A percentile compares a stretch with the other conserved stretches of the same genome.
Conservation (phyloP, 2,888 invertebrate genomes). For the Apamea crenata region DNA sequence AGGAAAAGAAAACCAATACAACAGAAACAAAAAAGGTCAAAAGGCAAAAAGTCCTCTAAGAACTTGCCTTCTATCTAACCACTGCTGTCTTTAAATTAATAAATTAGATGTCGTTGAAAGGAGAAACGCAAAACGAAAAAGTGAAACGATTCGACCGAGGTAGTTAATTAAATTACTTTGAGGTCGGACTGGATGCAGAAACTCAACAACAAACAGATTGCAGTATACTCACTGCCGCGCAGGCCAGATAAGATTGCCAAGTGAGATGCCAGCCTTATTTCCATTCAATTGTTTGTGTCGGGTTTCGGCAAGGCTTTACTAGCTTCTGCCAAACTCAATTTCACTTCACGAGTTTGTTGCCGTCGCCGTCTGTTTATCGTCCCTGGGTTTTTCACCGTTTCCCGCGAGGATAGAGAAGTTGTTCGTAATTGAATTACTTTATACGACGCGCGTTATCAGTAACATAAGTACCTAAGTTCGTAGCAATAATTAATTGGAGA, state of each 20-base stretch:
- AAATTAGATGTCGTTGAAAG: slow-evolving; percentile 25
- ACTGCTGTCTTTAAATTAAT: slow-evolving; percentile 17
- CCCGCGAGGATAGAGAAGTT: slow-evolving; percentile 17
- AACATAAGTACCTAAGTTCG: slow-evolving; percentile 19
- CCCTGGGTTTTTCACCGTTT: slow-evolving; percentile 27
- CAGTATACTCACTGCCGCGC: not conserved
- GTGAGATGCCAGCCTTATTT: slow-evolving; percentile 12
- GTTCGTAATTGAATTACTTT: slow-evolving; percentile 46
- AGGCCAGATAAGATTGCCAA: slow-evolving; percentile 17
- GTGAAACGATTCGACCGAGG: slow-evolving; percentile 11
- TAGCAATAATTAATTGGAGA: slow-evolving; percentile 16
- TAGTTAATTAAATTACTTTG: slow-evolving; percentile 40
- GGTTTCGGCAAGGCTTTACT: slow-evolving; percentile 23
- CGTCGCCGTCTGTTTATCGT: slow-evolving; percentile 36
- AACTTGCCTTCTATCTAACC: too few species aligned
- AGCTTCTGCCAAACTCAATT: slow-evolving; percentile 51
- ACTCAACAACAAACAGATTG: slow-evolving; percentile 23
- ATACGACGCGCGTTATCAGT: slow-evolving; percentile 29
- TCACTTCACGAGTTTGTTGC: slow-evolving; percentile 46
- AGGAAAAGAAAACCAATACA: not conserved
- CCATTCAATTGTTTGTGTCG: slow-evolving; percentile 32
- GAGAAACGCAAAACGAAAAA: not conserved
- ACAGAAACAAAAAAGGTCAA: not conserved
- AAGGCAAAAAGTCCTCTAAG: too few species aligned
- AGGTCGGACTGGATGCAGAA: slow-evolving; percentile 14